Conservation (phyloP, 2,888 invertebrate species). For the Rapana venosa region DNA sequence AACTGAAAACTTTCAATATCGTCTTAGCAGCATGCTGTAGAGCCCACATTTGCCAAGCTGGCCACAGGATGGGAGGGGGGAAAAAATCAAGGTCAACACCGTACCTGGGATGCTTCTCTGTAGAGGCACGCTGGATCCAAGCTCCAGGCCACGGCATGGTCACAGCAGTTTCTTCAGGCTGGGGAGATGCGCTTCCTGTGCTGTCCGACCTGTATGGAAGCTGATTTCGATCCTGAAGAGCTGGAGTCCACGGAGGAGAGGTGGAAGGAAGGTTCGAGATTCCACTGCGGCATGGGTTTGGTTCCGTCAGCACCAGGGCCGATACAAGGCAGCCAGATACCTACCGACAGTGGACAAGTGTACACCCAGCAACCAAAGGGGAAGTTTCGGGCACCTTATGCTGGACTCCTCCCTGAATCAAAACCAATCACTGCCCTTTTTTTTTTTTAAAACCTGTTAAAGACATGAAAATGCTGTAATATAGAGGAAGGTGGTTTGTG, state of each 20-base stretch:
- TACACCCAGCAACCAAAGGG: background rate
- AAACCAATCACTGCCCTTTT: slow-evolving; percentile 30
- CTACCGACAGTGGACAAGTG: background rate
- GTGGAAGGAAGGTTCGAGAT: background rate
- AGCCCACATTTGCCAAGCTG: background rate
- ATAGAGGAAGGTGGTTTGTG: background rate
- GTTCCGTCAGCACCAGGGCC: background rate
- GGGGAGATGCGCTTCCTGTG: background rate
- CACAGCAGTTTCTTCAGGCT: background rate
- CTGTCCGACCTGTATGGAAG: background rate
- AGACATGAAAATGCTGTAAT: background rate
- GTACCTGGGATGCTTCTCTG: background rate
- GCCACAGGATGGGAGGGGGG: background rate
- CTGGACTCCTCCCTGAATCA: slow-evolving; percentile 15
- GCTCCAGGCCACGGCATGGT: background rate
- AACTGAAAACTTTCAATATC: background rate
- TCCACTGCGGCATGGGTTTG: background rate
- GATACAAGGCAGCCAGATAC: background rate
- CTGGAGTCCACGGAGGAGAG: background rate
- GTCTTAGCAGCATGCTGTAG: background rate
- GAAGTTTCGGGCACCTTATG: background rate
- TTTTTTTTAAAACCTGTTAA: background rate
- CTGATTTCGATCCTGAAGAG: slow-evolving; percentile 2
- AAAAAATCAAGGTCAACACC: slow-evolving; percentile 21
- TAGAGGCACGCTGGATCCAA: background rate